phyloP scores from a whole-genome alignment of 2,888 invertebrate species.

The Apotomis turbidana region DNA sequence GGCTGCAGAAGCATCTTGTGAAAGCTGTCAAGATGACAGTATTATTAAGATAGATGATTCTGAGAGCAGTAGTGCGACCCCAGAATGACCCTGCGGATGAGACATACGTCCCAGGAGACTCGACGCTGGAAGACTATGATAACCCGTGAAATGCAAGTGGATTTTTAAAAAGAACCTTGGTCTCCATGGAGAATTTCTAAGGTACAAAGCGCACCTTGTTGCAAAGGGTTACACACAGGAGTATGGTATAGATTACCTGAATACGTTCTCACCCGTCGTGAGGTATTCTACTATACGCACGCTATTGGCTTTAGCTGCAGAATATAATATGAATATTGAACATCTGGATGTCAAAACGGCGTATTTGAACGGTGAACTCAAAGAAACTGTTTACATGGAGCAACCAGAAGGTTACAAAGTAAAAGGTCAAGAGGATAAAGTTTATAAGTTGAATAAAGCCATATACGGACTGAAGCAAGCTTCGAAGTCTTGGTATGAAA shows the following conservation, averaged over 20 bases:
- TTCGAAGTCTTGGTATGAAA: constrained; percentile 3
- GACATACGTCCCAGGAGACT: background rate
- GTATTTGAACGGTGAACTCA: background rate
- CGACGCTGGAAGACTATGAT: background rate
- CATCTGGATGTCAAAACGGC: constrained; percentile 3
- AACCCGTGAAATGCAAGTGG: background rate
- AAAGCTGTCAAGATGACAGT: background rate
- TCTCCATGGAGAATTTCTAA: background rate
- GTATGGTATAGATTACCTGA: background rate
- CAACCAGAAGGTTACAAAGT: background rate
- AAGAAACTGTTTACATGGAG: background rate
- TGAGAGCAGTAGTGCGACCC: background rate
- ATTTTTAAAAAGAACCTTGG: background rate
- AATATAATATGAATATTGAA: background rate
- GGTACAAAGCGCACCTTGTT: constrained; percentile 1
- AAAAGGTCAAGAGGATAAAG: background rate
- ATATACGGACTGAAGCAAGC: constrained; percentile 5
- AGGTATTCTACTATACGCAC: background rate
- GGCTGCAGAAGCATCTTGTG: background rate
- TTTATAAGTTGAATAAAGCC: constrained; percentile 3
- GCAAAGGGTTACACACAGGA: constrained; percentile 1
- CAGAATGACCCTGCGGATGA: background rate
- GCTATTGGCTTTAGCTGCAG: background rate
- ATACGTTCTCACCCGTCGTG: background rate
- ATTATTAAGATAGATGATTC: background rate